Conservation (phyloP, 1,140 invertebrate species). For the Luehdorfia chinensis region DNA sequence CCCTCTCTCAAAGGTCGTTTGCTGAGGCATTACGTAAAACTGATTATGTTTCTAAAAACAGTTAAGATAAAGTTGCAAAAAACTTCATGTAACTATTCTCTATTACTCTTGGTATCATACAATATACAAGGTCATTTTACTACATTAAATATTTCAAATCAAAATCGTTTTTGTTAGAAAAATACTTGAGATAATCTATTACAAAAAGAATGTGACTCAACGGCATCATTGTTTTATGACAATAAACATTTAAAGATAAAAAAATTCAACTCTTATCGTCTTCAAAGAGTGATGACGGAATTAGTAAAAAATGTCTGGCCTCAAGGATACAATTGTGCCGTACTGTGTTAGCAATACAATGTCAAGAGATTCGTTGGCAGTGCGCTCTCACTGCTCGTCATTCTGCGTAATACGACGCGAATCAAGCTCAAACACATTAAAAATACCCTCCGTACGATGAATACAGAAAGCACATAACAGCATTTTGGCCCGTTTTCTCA, state of each 20-base stretch:
- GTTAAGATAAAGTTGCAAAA: slow-evolving; percentile 8
- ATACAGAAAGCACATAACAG: slow-evolving; percentile 36
- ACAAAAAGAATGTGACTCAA: background rate
- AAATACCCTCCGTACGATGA: slow-evolving; percentile 37
- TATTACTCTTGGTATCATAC: no score
- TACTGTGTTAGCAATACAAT: slow-evolving; percentile 53
- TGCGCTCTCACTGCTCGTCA: slow-evolving; percentile 26
- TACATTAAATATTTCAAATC: no score
- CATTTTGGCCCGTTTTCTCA: slow-evolving; percentile 28
- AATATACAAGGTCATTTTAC: no score
- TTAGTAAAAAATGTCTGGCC: slow-evolving; percentile 41
- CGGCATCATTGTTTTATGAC: background rate
- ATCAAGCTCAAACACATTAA: slow-evolving; percentile 31
- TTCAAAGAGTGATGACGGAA: slow-evolving; percentile 34
- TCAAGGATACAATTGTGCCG: slow-evolving; percentile 29
- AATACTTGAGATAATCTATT: no score
- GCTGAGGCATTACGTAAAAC: slow-evolving; percentile 54
- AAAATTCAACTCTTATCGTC: slow-evolving; percentile 2
- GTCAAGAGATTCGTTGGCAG: slow-evolving; percentile 50
- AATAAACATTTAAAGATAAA: background rate
- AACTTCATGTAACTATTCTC: no score
- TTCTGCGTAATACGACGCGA: slow-evolving; percentile 31
- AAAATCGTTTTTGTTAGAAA: no score
- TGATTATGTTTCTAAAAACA: slow-evolving; percentile 15
- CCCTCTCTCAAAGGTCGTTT: slow-evolving; percentile 44